phyloP scores from a whole-genome alignment of 2,888 invertebrate species.

The Nemotelus pantherinus region DNA sequence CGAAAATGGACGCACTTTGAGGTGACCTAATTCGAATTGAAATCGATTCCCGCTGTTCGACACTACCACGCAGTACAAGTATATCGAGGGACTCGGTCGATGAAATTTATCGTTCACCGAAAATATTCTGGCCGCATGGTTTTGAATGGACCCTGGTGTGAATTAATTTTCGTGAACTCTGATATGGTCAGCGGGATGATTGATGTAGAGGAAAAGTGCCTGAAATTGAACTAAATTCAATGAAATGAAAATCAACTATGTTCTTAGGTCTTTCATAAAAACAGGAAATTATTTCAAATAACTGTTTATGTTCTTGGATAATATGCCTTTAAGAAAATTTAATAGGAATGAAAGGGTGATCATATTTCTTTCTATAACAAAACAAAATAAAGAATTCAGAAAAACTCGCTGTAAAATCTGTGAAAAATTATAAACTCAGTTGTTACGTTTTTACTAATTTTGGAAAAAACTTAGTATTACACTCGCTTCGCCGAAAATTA shows the following conservation, averaged over 20 bases:
- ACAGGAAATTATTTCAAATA: too few species aligned
- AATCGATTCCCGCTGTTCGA: constrained; percentile 26
- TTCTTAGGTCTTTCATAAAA: too few species aligned
- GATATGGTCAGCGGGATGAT: not conserved
- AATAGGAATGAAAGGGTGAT: too few species aligned
- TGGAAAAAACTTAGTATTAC: too few species aligned
- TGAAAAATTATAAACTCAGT: too few species aligned
- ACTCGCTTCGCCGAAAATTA: too few species aligned
- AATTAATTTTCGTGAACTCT: constrained; percentile 22
- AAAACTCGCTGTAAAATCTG: too few species aligned
- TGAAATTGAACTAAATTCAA: not conserved
- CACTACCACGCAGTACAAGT: not conserved
- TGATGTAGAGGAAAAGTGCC: not conserved
- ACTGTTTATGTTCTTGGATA: too few species aligned
- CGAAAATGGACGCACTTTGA: constrained; percentile 9
- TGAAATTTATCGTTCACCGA: constrained; percentile 24
- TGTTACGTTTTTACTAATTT: too few species aligned
- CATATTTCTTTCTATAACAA: too few species aligned
- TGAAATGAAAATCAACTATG: not conserved
- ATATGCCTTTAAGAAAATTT: too few species aligned
- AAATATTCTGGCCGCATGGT: constrained; percentile 5
- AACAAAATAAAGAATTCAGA: too few species aligned
- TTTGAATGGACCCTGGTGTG: constrained; percentile 25
- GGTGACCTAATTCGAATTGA: constrained; percentile 34
- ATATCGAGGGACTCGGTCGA: not conserved